Conservation (phyloP, 2,113 vertebrate genomes). For the Prietella phreatophila region DNA sequence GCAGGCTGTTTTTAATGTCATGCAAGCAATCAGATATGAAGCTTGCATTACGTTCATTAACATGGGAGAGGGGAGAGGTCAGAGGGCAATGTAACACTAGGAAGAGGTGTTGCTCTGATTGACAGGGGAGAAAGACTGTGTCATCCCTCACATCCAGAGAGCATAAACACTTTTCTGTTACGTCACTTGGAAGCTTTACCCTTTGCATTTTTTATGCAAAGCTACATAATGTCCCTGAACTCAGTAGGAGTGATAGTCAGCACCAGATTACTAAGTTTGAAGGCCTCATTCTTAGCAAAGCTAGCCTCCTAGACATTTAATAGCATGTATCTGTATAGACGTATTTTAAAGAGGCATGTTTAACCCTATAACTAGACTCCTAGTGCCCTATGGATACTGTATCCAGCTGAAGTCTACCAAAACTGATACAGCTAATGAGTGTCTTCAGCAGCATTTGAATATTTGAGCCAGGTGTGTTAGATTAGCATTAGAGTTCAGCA, state of each 20-base stretch:
- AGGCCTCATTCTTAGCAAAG: constrained; percentile 7
- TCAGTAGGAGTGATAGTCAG: not conserved
- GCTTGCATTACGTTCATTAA: not conserved
- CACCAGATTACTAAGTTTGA: not conserved
- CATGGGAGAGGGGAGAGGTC: not conserved
- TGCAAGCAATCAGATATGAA: not conserved
- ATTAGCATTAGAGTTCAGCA: not conserved
- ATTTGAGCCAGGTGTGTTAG: constrained; percentile 26
- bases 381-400: not conserved
- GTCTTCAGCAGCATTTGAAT: constrained; percentile 31
- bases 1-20: not conserved
- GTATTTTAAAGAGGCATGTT: constrained; percentile 20
- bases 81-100: not conserved
- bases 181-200: not conserved
- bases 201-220: not conserved
- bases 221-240: not conserved
- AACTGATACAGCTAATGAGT: constrained; percentile 17
- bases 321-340: not conserved
- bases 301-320: constrained; percentile 16
- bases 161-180: not conserved
- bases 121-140: not conserved
- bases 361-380: constrained; percentile 12
- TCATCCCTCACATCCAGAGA: not conserved
- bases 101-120: not conserved
- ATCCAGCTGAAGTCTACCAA: not conserved